phyloP scores from a whole-genome alignment of 92 coral and sea anemone species.

The Heteractis magnifica region DNA sequence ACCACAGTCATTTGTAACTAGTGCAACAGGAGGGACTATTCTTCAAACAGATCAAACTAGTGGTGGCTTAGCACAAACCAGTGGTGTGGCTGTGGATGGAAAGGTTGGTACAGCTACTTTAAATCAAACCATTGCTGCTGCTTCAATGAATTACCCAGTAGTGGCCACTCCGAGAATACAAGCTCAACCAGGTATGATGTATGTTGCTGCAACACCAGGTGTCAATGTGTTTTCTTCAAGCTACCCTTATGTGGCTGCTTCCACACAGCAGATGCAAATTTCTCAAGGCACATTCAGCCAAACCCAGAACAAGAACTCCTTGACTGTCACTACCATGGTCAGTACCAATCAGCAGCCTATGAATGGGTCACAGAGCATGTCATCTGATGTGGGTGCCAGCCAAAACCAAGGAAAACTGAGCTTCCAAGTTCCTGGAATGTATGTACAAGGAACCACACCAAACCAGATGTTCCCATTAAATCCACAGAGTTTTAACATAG shows the following conservation, averaged over 20 bases:
- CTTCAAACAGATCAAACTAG: conserved; percentile 8
- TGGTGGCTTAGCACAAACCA: background rate
- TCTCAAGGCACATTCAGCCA: conserved; percentile 25
- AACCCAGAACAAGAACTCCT: conserved; percentile 25
- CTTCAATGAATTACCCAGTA: conserved; percentile 16
- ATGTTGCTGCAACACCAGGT: conserved; percentile 42
- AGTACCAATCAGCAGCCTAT: conserved; percentile 27
- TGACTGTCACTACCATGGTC: background rate
- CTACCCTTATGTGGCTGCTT: conserved; percentile 27
- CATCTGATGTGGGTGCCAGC: conserved; percentile 31
- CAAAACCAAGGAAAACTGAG: conserved; percentile 63
- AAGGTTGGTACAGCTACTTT: conserved; percentile 2
- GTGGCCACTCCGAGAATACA: conserved; percentile 34
- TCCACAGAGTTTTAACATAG: conserved; percentile 56
- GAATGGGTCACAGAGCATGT: conserved; percentile 16
- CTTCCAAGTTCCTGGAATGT: conserved; percentile 56
- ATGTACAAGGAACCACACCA: conserved; percentile 62
- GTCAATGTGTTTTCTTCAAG: conserved; percentile 19
- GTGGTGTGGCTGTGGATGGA: background rate
- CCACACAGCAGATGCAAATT: conserved; percentile 20
- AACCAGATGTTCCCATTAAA: conserved; percentile 69
- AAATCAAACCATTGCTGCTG: background rate
- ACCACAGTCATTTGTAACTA: background rate
- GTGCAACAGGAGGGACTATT: conserved; percentile 14
- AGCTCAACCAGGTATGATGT: conserved; percentile 47